These are phyloP conservation scores for Pteromalus puparum DNA, from an alignment of 1,140 invertebrate species.

Conservation along the genomic window DNA sequence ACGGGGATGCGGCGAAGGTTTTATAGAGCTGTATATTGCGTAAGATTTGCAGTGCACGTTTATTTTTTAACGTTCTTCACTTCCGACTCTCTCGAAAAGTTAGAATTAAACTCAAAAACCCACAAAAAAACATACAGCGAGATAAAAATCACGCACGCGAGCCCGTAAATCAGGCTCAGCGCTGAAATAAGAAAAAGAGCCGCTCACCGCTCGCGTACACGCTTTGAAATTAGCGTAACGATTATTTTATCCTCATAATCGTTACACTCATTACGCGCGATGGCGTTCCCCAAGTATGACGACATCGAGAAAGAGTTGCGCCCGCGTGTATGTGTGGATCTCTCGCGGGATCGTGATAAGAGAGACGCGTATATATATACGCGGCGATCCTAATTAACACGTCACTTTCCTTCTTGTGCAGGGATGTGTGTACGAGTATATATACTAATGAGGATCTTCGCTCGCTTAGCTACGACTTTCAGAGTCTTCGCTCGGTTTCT, in stretches of 20 bases:
- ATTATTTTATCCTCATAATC: constrained; percentile 27
- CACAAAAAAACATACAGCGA: too few species aligned
- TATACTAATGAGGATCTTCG: constrained; percentile 14
- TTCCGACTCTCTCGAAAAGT: neutral
- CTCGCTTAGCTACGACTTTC: neutral
- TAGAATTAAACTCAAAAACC: too few species aligned
- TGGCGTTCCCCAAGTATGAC: constrained; percentile 27
- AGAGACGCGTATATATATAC: neutral
- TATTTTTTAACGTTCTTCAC: neutral
- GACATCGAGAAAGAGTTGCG: constrained; percentile 14
- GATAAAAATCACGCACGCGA: neutral
- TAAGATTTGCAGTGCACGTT: neutral
- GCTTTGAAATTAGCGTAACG: constrained; percentile 35
- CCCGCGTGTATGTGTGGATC: neutral
- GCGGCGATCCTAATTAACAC: constrained; percentile 35
- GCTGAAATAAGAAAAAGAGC: neutral
- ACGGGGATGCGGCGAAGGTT: constrained; percentile 1
- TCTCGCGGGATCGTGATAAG: constrained; percentile 30
- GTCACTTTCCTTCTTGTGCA: constrained; percentile 18
- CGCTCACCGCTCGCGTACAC: neutral
- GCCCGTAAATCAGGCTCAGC: neutral
- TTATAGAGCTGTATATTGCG: neutral
- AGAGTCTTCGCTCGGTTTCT: neutral
- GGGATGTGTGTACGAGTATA: neutral
- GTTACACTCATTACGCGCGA: constrained; percentile 5